phyloP scores from a whole-genome alignment of 2,797 vertebrate species.

The Heteromormyrus szaboi region DNA sequence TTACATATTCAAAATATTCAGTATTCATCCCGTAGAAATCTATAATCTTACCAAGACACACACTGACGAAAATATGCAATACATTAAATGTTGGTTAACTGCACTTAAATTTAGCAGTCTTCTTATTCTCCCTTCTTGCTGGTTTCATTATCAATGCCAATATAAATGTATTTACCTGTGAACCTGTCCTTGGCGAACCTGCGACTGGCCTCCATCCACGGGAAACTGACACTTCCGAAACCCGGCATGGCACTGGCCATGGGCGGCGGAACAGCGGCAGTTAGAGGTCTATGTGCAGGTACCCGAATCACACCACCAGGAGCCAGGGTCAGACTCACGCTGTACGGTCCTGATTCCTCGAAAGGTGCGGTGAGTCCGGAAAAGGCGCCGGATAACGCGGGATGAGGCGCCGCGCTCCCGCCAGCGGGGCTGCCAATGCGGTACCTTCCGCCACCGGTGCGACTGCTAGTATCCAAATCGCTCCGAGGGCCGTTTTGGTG shows the following conservation, averaged over 20 bases:
- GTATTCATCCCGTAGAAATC: not conserved
- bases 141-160: not conserved
- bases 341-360: constrained; percentile 80
- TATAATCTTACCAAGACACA: not conserved
- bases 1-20: not conserved
- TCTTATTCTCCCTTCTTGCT: not conserved
- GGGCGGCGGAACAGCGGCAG: constrained; percentile 77
- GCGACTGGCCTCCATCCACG: constrained; percentile 89
- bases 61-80: not conserved
- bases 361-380: constrained; percentile 76
- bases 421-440: constrained; percentile 72
- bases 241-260: constrained; percentile 75
- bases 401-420: constrained; percentile 68
- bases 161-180: constrained; percentile 69
- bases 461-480: constrained; percentile 57
- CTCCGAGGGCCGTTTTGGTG: constrained; percentile 63
- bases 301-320: constrained; percentile 91
- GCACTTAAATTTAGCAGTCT: not conserved
- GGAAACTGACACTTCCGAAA: constrained; percentile 87
- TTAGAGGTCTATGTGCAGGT: constrained; percentile 89
- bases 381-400: constrained; percentile 76
- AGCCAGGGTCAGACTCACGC: constrained; percentile 78
- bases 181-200: constrained; percentile 90
- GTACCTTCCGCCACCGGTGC: constrained; percentile 56
- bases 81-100: not conserved